These are phyloP conservation scores for Pionites leucogaster DNA, from an alignment of 2,113 vertebrate species.

Conservation along the genomic window DNA sequence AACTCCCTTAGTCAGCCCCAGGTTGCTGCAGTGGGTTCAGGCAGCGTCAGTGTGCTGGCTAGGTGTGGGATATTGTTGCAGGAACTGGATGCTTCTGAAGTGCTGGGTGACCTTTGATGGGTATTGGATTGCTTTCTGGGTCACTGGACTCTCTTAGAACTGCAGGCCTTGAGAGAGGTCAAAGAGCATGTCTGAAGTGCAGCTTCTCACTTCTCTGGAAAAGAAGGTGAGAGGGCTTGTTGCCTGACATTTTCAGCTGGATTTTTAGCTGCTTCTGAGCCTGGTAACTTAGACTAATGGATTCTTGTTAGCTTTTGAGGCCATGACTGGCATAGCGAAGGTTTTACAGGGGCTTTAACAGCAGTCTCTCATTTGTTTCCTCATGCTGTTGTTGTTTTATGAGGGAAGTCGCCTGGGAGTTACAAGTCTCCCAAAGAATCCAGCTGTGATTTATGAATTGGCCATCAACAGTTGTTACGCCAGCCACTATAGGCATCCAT, in stretches of 20 bases:
- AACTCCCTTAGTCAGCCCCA: neutral
- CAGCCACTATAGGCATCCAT: constrained; percentile 18
- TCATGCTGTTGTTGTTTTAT: constrained; percentile 32
- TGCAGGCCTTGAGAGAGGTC: neutral
- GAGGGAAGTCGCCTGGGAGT: neutral
- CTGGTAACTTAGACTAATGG: neutral
- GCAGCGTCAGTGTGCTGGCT: neutral
- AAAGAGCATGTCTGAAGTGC: neutral
- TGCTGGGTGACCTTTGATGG: neutral
- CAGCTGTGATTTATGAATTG: constrained; percentile 63
- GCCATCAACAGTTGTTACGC: constrained; percentile 57
- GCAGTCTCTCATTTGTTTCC: constrained; percentile 20
- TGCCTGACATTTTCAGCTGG: neutral
- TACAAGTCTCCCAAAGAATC: constrained; percentile 48
- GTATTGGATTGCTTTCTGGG: neutral
- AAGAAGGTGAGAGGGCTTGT: neutral
- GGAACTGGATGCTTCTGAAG: neutral
- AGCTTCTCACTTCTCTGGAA: neutral
- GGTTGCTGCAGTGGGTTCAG: neutral
- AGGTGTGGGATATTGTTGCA: neutral
- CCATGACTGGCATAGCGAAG: neutral
- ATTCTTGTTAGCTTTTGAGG: neutral
- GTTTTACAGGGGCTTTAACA: neutral
- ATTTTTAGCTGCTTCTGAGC: neutral
- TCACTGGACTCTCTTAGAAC: neutral